Conservation (phyloP, 2,888 invertebrate species). For the Drosophila helvetica region DNA sequence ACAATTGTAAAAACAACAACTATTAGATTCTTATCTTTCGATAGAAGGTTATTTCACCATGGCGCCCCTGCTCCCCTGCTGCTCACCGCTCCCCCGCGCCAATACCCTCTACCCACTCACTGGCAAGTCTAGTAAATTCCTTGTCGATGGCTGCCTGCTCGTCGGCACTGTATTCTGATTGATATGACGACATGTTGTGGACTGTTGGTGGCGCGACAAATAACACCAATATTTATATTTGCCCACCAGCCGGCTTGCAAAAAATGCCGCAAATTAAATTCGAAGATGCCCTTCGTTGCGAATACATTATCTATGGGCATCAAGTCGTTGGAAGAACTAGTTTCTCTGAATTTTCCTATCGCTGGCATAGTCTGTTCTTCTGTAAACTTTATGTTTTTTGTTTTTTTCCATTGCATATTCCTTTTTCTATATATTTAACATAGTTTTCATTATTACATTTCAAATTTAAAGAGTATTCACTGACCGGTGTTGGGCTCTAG, state of each 20-base stretch:
- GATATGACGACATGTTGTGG: conserved; percentile 33
- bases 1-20: not conserved
- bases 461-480: not conserved
- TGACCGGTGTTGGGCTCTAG: too few relatives aligned
- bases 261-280: conserved; percentile 6
- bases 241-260: not conserved
- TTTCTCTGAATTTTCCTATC: not conserved
- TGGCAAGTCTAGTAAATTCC: conserved; percentile 73
- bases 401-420: not conserved
- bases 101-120: conserved; percentile 53
- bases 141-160: conserved; percentile 64
- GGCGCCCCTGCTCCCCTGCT: not conserved
- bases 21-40: conserved; percentile 40
- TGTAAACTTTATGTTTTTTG: not conserved
- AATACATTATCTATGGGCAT: not conserved
- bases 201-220: conserved; percentile 7
- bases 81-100: not conserved
- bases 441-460: fast-evolving
- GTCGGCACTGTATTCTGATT: conserved; percentile 57
- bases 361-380: not conserved
- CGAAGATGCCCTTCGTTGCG: not conserved
- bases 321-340: not conserved
- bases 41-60: conserved; percentile 37
- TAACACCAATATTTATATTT: conserved; percentile 19
- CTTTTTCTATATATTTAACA: not conserved